A percentile compares a stretch with the other conserved stretches of the same genome.
Evolutionary conservation across 2,888 invertebrate species (phyloP).

Genomic region (Amiota mariae): DNA sequence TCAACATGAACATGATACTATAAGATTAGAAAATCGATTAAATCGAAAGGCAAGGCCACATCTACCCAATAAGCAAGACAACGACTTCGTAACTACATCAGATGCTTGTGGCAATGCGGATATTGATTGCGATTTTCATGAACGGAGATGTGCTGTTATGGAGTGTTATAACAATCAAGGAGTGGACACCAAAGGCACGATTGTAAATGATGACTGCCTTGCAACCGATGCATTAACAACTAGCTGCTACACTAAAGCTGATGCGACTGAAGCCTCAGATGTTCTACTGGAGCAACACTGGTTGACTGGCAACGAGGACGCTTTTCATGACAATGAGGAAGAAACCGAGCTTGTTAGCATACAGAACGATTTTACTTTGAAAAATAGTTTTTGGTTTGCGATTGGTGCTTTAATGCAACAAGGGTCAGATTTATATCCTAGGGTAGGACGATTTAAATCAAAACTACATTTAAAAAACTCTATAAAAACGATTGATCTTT

Average conservation of each 20-base stretch:
- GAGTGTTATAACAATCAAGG: not conserved
- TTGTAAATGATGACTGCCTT: conserved; percentile 10
- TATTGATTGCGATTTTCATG: not conserved
- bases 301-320: conserved; percentile 33
- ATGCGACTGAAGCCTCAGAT: not conserved
- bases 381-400: conserved; percentile 96
- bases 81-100: not conserved
- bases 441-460: conserved; percentile 76
- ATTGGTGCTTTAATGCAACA: conserved; percentile 96
- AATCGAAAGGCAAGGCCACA: not conserved
- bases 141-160: not conserved
- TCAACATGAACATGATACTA: conserved; percentile 38
- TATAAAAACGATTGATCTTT: not conserved
- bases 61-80: not conserved
- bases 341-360: conserved; percentile 69
- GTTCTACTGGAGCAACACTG: not conserved
- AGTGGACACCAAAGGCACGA: conserved; percentile 17
- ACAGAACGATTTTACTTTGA: conserved; percentile 88
- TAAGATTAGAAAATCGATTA: conserved; percentile 38
- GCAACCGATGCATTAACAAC: not conserved
- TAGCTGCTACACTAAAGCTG: not conserved
- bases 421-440: conserved; percentile 93
- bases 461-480: not conserved
- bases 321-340: conserved; percentile 41
- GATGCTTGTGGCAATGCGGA: conserved; percentile 3